A percentile compares a stretch with the other conserved stretches of the same genome.
Conservation (phyloP, 2,113 vertebrate species). For the Orientallactaga bullata region DNA sequence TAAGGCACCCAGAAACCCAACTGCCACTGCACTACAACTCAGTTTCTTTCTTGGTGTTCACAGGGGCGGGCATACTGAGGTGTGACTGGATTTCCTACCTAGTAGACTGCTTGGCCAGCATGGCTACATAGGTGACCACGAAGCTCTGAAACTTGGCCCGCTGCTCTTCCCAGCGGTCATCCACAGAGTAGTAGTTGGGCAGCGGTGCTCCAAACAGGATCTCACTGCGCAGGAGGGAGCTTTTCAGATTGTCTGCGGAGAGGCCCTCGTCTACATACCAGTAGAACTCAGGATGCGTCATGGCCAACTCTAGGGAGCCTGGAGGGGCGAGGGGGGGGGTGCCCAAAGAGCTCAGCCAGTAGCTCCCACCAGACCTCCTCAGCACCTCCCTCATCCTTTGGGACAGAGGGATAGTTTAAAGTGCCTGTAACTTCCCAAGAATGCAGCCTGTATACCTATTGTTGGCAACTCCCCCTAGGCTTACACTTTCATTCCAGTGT, state of each 20-base stretch:
- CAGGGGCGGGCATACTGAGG: not conserved
- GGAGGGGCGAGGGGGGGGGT: not conserved
- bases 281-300: constrained; percentile 99
- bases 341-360: not conserved
- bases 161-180: constrained; percentile 96
- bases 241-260: constrained; percentile 93
- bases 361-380: not conserved
- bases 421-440: not conserved
- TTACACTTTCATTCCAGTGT: not conserved
- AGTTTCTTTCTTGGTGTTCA: not conserved
- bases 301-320: constrained; percentile 97
- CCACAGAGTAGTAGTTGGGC: constrained; percentile 94
- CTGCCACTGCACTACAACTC: not conserved
- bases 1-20: not conserved
- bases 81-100: constrained; percentile 86
- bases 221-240: constrained; percentile 95
- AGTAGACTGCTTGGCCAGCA: constrained; percentile 96
- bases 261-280: constrained; percentile 98
- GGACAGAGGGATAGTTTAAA: not conserved
- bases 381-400: not conserved
- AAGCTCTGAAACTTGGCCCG: constrained; percentile 95
- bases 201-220: constrained; percentile 97
- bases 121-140: constrained; percentile 94
- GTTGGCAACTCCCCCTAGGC: not conserved
- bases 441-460: no score